Conservation (phyloP, 1,140 invertebrate genomes). For the Lucilia cuprina region DNA sequence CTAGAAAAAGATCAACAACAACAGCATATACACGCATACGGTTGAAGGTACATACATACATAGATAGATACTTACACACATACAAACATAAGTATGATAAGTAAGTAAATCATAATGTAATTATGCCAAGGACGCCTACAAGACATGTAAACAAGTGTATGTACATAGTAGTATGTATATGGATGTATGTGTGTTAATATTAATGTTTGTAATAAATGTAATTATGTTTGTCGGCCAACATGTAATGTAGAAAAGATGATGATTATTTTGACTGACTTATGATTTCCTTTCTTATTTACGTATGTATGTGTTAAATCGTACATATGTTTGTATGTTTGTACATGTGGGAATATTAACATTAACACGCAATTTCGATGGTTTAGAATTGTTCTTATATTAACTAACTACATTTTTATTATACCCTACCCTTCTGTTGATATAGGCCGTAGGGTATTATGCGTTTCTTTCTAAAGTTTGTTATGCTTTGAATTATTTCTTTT, state of each 20-base stretch:
- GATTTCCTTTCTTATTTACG: constrained; percentile 12
- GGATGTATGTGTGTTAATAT: not conserved
- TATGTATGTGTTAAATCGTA: not conserved
- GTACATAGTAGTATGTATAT: not conserved
- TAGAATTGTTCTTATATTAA: not conserved
- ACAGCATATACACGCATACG: too few species aligned
- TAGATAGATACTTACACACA: too few species aligned
- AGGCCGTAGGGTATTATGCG: too few species aligned
- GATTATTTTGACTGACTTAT: constrained; percentile 28
- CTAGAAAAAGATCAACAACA: too few species aligned
- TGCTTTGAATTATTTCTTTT: too few species aligned
- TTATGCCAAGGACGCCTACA: constrained; percentile 23
- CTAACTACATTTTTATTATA: too few species aligned
- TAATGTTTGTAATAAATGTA: not conserved
- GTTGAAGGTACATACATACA: too few species aligned
- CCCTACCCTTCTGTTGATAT: too few species aligned
- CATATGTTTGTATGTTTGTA: not conserved
- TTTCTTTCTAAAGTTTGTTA: too few species aligned
- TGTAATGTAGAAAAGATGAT: not conserved
- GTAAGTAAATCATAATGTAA: constrained; percentile 26
- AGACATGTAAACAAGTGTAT: not conserved
- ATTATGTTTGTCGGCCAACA: constrained; percentile 24
- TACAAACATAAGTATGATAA: too few species aligned
- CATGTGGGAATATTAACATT: constrained; percentile 26
- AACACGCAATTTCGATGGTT: constrained; percentile 18